Conservation (phyloP, 2,888 invertebrate genomes). For the Fabriciana adippe region DNA sequence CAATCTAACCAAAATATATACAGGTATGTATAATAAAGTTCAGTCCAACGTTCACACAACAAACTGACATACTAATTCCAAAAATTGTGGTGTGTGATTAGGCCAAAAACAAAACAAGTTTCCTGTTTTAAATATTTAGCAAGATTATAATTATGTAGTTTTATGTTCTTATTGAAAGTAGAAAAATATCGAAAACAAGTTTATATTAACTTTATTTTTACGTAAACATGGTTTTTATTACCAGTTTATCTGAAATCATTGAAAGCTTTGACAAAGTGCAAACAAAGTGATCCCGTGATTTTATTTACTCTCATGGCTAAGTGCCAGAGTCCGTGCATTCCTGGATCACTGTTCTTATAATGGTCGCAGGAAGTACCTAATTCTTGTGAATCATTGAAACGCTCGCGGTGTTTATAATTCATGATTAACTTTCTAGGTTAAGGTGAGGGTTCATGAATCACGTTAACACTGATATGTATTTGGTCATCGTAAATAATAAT, state of each 20-base stretch:
- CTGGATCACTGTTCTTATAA: conserved; percentile 55
- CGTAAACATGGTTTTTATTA: conserved; percentile 14
- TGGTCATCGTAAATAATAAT: conserved; percentile 18
- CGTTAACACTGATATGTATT: conserved; percentile 14
- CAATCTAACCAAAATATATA: too few species aligned
- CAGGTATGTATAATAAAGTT: too few species aligned
- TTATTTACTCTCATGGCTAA: conserved; percentile 51
- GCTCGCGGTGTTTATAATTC: conserved; percentile 36
- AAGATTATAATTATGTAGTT: too few species aligned
- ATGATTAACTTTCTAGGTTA: conserved; percentile 36
- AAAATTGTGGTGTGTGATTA: too few species aligned
- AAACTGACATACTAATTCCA: too few species aligned
- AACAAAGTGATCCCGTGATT: conserved; percentile 54
- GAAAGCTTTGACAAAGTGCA: conserved; percentile 59
- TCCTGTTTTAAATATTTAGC: too few species aligned
- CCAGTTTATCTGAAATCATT: conserved; percentile 33
- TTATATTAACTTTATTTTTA: too few species aligned
- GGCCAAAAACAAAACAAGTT: too few species aligned
- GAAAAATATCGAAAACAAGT: conserved; percentile 8
- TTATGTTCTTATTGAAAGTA: not conserved
- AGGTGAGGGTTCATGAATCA: conserved; percentile 32
- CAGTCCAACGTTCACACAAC: too few species aligned
- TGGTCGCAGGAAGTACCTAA: conserved; percentile 50
- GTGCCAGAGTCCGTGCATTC: conserved; percentile 63
- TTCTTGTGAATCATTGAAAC: conserved; percentile 50